Percentiles rank a stretch among this genome's conserved stretches.
Evolutionary conservation across 1,140 invertebrate genomes (phyloP).

Genomic region (Proales similis): DNA sequence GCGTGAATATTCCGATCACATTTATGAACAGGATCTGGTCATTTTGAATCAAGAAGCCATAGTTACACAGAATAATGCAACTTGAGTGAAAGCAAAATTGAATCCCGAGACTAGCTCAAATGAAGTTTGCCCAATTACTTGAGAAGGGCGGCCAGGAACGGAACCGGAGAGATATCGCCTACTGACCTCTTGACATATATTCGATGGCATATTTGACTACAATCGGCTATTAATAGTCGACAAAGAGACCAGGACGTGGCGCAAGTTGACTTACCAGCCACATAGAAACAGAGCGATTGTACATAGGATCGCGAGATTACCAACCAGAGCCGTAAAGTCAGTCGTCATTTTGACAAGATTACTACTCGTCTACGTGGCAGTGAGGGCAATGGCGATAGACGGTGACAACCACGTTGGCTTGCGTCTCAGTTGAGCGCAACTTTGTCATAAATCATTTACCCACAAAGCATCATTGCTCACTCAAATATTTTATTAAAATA

Average conservation of each 20-base stretch:
- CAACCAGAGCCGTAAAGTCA: slow-evolving; percentile 12
- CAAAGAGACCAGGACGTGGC: not conserved
- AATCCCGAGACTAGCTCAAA: not conserved
- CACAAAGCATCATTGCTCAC: no score
- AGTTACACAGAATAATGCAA: slow-evolving; percentile 18
- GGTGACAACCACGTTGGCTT: no score
- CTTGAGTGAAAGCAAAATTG: not conserved
- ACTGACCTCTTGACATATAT: slow-evolving; percentile 10
- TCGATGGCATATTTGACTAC: slow-evolving; percentile 30
- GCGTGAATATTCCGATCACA: slow-evolving; percentile 6
- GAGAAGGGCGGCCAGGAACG: slow-evolving; percentile 28
- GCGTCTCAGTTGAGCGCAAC: no score
- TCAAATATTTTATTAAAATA: no score
- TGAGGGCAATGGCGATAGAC: no score
- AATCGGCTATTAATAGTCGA: not conserved
- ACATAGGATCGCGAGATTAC: slow-evolving; percentile 29
- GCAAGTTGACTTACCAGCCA: no score
- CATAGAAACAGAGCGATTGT: slow-evolving; percentile 30
- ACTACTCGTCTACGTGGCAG: no score
- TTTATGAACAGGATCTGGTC: slow-evolving; percentile 2
- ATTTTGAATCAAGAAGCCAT: slow-evolving; percentile 29
- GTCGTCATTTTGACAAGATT: no score
- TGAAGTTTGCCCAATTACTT: slow-evolving; percentile 3
- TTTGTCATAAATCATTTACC: no score
- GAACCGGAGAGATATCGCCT: slow-evolving; percentile 32